Percentiles rank a stretch among this genome's conserved stretches.
Conservation (phyloP, 2,888 invertebrate genomes). For the Pomacea canaliculata region DNA sequence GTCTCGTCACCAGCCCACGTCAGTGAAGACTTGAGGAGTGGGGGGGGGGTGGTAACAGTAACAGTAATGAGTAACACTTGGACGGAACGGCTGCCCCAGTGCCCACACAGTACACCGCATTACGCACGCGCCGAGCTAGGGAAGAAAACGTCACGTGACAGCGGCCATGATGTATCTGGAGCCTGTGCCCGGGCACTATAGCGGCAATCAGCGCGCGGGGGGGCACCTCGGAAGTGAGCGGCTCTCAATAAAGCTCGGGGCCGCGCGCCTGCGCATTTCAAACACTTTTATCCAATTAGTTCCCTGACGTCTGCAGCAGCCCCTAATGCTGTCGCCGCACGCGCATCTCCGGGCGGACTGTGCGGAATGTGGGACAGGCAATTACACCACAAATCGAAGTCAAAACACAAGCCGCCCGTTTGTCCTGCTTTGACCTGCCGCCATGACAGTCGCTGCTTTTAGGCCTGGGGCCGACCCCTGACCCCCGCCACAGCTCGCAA, state of each 20-base stretch:
- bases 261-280: conserved; percentile 24
- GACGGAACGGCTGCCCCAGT: too few species aligned
- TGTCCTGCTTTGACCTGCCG: too few species aligned
- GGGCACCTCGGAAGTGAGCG: not conserved
- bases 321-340: not conserved
- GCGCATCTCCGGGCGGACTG: not conserved
- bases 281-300: conserved; percentile 33
- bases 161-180: not conserved
- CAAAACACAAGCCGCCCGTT: conserved; percentile 1
- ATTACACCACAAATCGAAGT: conserved; percentile 5
- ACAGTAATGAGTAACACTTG: too few species aligned
- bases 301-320: conserved; percentile 18
- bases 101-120: too few species aligned
- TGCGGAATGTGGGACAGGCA: conserved; percentile 8
- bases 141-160: too few species aligned
- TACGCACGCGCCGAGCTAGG: too few species aligned
- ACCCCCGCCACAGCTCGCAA: too few species aligned
- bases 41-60: too few species aligned
- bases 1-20: too few species aligned
- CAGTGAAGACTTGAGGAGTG: too few species aligned
- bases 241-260: not conserved
- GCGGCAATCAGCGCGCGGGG: not conserved
- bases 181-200: not conserved
- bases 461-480: too few species aligned
- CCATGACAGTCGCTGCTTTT: too few species aligned